These are phyloP conservation scores for Gryllus bimaculatus DNA, from an alignment of 1,140 invertebrate genomes.

Conservation along the genomic window DNA sequence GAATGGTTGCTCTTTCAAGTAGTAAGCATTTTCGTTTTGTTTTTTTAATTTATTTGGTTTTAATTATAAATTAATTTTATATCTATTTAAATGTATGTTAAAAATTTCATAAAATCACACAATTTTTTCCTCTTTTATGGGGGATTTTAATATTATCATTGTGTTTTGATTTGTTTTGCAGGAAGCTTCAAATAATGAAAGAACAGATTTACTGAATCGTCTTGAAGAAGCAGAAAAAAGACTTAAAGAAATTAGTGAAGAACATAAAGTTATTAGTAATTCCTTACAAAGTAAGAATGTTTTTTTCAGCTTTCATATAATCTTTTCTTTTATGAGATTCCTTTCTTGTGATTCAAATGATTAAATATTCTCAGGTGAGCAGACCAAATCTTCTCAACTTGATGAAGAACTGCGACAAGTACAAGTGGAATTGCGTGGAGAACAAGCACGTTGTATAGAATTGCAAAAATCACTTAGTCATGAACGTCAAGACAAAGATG, in stretches of 20 bases:
- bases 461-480: slow-evolving; percentile 29
- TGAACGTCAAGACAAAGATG: slow-evolving; percentile 64
- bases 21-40: background rate
- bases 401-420: slow-evolving; percentile 14
- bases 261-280: slow-evolving; percentile 7
- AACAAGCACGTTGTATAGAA: slow-evolving; percentile 10
- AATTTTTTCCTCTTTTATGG: too few relatives aligned
- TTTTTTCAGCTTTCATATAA: background rate
- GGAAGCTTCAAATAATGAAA: slow-evolving; percentile 12
- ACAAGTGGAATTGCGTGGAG: slow-evolving; percentile 14
- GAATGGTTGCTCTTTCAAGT: background rate
- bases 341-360: slow-evolving; percentile 7
- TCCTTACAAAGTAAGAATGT: slow-evolving; percentile 14
- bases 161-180: background rate
- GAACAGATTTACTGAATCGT: background rate
- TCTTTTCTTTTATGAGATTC: slow-evolving; percentile 6
- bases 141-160: too few relatives aligned
- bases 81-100: too few relatives aligned
- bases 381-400: slow-evolving; percentile 12
- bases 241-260: background rate
- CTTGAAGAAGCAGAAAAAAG: slow-evolving; percentile 17
- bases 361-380: slow-evolving; percentile 17
- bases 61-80: too few relatives aligned
- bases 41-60: background rate
- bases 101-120: too few relatives aligned